phyloP scores from a whole-genome alignment of 2,113 vertebrate species.

The Scomber colias region DNA sequence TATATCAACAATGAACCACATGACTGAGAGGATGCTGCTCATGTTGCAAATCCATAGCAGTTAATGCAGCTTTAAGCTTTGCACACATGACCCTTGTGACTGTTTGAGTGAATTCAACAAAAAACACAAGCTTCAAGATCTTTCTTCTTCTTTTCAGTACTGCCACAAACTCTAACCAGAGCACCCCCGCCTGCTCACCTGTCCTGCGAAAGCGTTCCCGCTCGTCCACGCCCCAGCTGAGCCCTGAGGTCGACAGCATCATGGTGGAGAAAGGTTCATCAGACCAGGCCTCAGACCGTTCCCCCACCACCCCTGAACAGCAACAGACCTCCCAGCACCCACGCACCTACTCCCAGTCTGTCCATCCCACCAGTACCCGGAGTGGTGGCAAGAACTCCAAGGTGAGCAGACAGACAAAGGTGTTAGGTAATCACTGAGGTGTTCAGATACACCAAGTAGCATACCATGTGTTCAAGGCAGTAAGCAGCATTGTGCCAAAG shows the following conservation, averaged over 20 bases:
- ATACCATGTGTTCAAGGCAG: no score
- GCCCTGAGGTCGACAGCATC: conserved; percentile 85
- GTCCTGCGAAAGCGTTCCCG: conserved; percentile 92
- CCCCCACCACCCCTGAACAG: conserved; percentile 91
- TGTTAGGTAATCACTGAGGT: neutral
- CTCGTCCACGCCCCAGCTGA: conserved; percentile 89
- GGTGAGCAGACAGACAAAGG: conserved; percentile 79
- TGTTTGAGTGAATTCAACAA: neutral
- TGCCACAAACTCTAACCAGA: conserved; percentile 94
- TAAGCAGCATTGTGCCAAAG: no score
- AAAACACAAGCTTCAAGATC: no score
- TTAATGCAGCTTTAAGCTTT: no score
- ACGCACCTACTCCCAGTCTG: conserved; percentile 85
- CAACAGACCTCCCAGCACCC: conserved; percentile 33
- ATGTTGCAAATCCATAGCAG: no score
- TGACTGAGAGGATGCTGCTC: no score
- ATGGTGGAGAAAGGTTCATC: conserved; percentile 93
- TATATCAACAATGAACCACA: no score
- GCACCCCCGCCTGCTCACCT: conserved; percentile 93
- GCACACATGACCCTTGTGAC: no score
- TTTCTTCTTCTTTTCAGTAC: conserved; percentile 80
- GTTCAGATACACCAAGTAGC: no score
- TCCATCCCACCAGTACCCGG: conserved; percentile 86
- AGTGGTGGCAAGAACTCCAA: conserved; percentile 92
- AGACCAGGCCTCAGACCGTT: conserved; percentile 91